Evolutionary conservation across 2,888 invertebrate genomes (phyloP).

Genomic region (Eupithecia abbreviata): DNA sequence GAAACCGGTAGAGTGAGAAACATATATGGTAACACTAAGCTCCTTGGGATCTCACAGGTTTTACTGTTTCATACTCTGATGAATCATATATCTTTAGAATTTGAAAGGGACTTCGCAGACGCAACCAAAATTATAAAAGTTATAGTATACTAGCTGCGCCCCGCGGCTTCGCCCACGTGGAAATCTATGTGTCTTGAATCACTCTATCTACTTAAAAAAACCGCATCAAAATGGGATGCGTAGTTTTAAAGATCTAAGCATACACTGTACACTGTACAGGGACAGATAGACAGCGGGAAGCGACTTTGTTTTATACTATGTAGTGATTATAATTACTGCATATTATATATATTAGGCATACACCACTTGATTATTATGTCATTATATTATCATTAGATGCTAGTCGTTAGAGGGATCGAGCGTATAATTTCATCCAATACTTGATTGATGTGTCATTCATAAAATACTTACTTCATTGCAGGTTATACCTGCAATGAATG

Average conservation of each 20-base stretch:
- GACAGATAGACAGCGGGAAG: too few species aligned
- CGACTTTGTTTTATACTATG: too few species aligned
- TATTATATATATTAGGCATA: background rate
- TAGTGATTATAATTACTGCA: too few species aligned
- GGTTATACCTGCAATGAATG: too few species aligned
- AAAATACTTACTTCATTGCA: background rate
- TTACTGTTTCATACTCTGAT: conserved; percentile 9
- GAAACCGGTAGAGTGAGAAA: conserved; percentile 31
- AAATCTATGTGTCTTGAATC: too few species aligned
- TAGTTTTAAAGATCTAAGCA: too few species aligned
- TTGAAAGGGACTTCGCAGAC: background rate
- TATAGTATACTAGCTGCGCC: background rate
- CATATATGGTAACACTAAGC: conserved; percentile 17
- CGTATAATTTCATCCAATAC: background rate
- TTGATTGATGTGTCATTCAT: conserved; percentile 2
- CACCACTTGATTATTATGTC: background rate
- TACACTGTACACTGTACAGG: too few species aligned
- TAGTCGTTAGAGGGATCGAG: background rate
- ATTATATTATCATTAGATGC: conserved; percentile 1
- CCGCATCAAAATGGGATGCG: too few species aligned
- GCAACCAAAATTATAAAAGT: background rate
- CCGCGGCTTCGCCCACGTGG: too few species aligned
- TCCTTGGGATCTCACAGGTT: conserved; percentile 25
- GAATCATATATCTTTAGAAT: background rate
- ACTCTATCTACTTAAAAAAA: too few species aligned